Evolutionary conservation across 2,113 vertebrate species (phyloP), one percentile per base, ranked within the genome.

Genomic region (Petaurus breviceps): DNA sequence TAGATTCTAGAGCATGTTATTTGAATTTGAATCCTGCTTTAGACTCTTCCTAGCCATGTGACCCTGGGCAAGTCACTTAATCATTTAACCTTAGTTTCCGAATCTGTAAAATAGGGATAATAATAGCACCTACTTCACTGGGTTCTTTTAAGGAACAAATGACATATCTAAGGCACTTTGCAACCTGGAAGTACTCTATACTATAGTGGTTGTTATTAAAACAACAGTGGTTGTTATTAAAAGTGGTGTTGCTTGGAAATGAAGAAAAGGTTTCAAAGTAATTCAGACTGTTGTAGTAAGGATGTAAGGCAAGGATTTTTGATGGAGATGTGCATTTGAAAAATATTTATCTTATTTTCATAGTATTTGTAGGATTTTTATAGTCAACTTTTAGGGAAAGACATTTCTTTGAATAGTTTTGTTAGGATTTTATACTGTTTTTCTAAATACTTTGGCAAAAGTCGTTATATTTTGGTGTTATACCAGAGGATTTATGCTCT

Each of bases 401-500:
- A 84, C 37, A 49, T 55, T 31, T 90, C 95, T 93, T 95, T 77
- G 68, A 77, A 37, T 43, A 77, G 68, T 77, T 53, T 93, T 94
- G 47, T 93, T 61, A 91, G 89, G 89, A 93, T n/a, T 91, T 96
- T 53, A 51, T 93, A 51, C 25, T 94, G 52, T 24, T 95, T 96
- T 46, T 89, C 53, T 77, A 94, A 19, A n/a, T 97, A 49, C 46
- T 94, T 92, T 54, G 8, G 28, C 94, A 91, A 95, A 51, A 95
- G 91, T 68, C 91, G 93, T 92, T 92, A 14, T 90, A 50, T 96
- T 96, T 95, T 94, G 95, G 49, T 50, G 4, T 92, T 96, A 51
- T 53, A 28, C 46, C 94, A 28, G 93, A 95, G 90, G 95, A 50
- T 77, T 43, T 77, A 89, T 90, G 57, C 6, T 92, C 84, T 96